Percentiles rank a stretch among this genome's conserved stretches.
These are phyloP conservation scores for Dufourea novaeangliae DNA, from an alignment of 1,140 invertebrate species.

Conservation along the genomic window DNA sequence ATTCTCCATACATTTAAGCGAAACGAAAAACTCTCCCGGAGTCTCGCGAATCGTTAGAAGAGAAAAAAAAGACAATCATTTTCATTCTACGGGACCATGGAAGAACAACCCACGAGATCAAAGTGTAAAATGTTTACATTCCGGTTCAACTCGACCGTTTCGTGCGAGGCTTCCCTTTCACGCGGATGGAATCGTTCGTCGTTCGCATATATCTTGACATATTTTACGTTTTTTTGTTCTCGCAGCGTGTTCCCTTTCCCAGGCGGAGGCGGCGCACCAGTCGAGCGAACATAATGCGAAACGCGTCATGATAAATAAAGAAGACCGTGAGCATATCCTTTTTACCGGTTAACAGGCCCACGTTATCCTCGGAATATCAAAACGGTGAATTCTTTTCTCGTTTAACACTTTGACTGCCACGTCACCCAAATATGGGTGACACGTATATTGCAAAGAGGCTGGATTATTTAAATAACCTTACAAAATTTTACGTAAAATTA, in stretches of 20 bases:
- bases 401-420: too few species aligned
- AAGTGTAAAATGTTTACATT: conserved; percentile 6
- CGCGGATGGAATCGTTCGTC: not conserved
- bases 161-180: conserved; percentile 13
- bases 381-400: not conserved
- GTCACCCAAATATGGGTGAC: too few species aligned
- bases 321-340: not conserved
- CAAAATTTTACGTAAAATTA: too few species aligned
- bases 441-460: too few species aligned
- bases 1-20: too few species aligned
- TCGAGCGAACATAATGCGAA: not conserved
- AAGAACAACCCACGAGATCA: conserved; percentile 1
- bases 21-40: too few species aligned
- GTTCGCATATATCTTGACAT: not conserved
- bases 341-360: not conserved
- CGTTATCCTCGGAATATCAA: not conserved
- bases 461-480: too few species aligned
- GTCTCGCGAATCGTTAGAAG: not conserved
- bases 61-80: not conserved
- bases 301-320: not conserved
- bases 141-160: not conserved
- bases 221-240: not conserved
- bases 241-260: not conserved
- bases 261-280: not conserved
- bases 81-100: not conserved